These are phyloP conservation scores for Folsomia candida DNA, from an alignment of 2,888 invertebrate species.

Conservation along the genomic window DNA sequence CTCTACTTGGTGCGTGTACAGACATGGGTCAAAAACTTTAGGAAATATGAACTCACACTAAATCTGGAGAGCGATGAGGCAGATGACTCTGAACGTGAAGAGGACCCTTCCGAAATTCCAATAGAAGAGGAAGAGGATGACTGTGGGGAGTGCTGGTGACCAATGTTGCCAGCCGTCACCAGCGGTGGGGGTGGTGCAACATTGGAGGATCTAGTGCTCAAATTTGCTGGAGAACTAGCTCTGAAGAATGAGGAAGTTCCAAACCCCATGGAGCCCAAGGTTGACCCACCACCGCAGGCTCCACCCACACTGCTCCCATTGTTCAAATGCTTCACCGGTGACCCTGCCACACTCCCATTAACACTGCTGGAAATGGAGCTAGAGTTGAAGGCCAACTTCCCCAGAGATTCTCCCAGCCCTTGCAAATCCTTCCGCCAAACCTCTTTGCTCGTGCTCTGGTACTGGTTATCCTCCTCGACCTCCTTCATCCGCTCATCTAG, in stretches of 20 bases:
- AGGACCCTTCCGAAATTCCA: conserved; percentile 45
- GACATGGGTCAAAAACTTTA: too few species aligned
- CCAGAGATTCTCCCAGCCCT: conserved; percentile 19
- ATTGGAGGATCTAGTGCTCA: conserved; percentile 25
- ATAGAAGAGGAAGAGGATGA: conserved; percentile 43
- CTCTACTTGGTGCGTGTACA: too few species aligned
- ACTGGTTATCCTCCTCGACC: conserved; percentile 69
- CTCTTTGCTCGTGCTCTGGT: conserved; percentile 58
- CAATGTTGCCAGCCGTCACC: conserved; percentile 28
- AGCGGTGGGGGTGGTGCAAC: conserved; percentile 20
- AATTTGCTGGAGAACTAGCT: neutral
- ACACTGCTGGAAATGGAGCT: conserved; percentile 25
- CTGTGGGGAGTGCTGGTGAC: conserved; percentile 42
- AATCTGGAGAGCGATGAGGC: conserved; percentile 38
- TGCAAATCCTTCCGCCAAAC: conserved; percentile 45
- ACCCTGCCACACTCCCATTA: conserved; percentile 13
- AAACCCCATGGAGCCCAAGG: conserved; percentile 11
- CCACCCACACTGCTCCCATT: conserved; percentile 23
- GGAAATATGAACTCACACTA: conserved; percentile 37
- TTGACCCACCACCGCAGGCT: conserved; percentile 11
- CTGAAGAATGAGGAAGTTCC: conserved; percentile 12
- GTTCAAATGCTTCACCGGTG: neutral
- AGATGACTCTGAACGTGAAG: conserved; percentile 37
- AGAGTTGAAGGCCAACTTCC: conserved; percentile 29
- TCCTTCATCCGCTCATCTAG: conserved; percentile 70